These are phyloP conservation scores for Mastacembelus armatus DNA, from an alignment of 2,797 vertebrate species.

Conservation along the genomic window DNA sequence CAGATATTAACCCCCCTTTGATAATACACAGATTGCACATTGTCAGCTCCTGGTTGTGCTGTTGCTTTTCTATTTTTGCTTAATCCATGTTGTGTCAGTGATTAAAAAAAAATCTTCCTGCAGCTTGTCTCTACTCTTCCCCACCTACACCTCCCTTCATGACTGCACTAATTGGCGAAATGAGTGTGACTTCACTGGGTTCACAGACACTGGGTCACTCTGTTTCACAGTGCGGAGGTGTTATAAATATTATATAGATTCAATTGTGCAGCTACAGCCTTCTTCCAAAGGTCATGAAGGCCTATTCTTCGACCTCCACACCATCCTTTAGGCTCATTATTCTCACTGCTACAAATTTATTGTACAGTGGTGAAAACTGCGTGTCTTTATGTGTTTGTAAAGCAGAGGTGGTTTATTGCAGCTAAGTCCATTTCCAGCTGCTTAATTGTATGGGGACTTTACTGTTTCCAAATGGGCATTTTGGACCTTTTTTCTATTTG, in stretches of 20 bases:
- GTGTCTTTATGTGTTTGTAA: neutral
- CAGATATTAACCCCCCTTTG: neutral
- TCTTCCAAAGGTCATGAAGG: neutral
- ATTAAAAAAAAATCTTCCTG: constrained; percentile 33
- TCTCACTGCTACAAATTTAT: neutral
- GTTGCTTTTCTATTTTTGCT: constrained; percentile 1
- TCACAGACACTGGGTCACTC: neutral
- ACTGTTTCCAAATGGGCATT: too few species aligned
- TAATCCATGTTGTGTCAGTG: constrained; percentile 35
- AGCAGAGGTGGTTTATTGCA: neutral
- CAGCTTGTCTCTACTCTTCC: constrained; percentile 31
- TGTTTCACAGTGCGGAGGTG: constrained; percentile 14
- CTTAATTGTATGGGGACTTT: too few species aligned
- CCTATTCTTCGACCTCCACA: constrained; percentile 27
- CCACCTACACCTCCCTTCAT: constrained; percentile 51
- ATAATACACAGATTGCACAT: neutral
- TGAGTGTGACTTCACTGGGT: constrained; percentile 31
- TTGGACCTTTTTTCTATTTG: too few species aligned
- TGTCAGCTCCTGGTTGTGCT: neutral
- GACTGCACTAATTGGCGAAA: constrained; percentile 52
- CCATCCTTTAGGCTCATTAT: neutral
- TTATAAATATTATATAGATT: neutral
- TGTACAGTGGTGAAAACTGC: neutral
- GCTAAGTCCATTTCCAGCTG: too few species aligned
- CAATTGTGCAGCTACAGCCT: neutral